Conservation (phyloP, 2,113 vertebrate species). For the Scortum barcoo region DNA sequence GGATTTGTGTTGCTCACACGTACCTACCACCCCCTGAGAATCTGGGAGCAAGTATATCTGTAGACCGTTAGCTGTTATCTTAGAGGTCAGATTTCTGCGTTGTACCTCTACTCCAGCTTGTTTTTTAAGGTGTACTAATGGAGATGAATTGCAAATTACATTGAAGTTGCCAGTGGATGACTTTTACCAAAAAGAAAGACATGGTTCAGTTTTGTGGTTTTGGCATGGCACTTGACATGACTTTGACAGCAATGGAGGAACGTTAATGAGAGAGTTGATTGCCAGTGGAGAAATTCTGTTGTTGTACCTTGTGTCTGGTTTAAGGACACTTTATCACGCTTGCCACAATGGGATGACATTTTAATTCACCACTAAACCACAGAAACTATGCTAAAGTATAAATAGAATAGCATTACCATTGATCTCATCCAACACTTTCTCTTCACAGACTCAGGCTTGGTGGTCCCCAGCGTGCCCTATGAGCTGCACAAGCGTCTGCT, state of each 20-base stretch:
- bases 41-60: conserved; percentile 11
- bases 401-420: neutral
- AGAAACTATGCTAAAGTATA: no score
- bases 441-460: conserved; percentile 90
- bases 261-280: neutral
- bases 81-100: conserved; percentile 43
- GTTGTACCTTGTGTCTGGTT: neutral
- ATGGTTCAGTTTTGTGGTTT: neutral
- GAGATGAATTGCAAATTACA: conserved; percentile 15
- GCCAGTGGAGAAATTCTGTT: neutral
- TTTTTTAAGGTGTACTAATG: conserved; percentile 29
- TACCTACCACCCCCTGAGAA: conserved; percentile 18
- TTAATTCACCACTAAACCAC: neutral
- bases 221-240: neutral
- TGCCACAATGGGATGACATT: neutral
- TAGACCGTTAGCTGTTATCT: conserved; percentile 35
- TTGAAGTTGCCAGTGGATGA: neutral
- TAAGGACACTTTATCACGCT: neutral
- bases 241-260: neutral
- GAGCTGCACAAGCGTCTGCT: conserved; percentile 92
- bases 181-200: neutral
- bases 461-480: conserved; percentile 91
- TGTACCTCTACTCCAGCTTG: conserved; percentile 21
- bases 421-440: neutral
- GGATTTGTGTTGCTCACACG: conserved; percentile 27